A percentile compares a stretch with the other conserved stretches of the same genome.
These are phyloP conservation scores for Amaurobius ferox DNA, from an alignment of 2,888 invertebrate genomes.

Conservation along the genomic window DNA sequence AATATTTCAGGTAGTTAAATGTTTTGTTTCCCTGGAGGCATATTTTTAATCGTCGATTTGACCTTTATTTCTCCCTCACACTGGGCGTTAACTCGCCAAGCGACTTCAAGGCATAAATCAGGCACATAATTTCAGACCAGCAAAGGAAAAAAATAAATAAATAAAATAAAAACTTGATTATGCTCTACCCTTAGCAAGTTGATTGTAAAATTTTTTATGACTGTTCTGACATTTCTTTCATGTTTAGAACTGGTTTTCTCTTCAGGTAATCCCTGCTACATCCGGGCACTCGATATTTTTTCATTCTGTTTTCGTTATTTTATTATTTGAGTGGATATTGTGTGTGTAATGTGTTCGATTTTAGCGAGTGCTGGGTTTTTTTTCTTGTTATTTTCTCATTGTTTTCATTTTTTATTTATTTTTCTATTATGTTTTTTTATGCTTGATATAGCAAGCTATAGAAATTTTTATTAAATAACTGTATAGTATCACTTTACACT, in stretches of 20 bases:
- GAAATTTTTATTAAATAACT: too few species aligned
- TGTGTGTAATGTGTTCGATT: neutral
- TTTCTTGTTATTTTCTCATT: too few species aligned
- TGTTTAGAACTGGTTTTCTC: conserved; percentile 1
- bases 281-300: neutral
- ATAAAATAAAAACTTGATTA: neutral
- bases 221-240: neutral
- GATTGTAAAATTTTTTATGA: neutral
- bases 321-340: neutral
- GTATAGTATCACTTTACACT: too few species aligned
- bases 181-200: neutral
- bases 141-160: too few species aligned
- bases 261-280: neutral
- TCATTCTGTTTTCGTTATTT: neutral
- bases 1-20: too few species aligned
- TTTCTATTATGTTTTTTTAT: too few species aligned
- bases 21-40: too few species aligned
- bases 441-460: too few species aligned
- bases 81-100: neutral
- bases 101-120: neutral
- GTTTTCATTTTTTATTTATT: too few species aligned
- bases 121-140: neutral
- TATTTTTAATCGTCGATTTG: neutral
- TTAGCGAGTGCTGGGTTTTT: too few species aligned
- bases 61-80: neutral